Evolutionary conservation across 2,888 invertebrate genomes (phyloP), one percentile per base, ranked within the genome.

Genomic region (Eubasilissa splendida): DNA sequence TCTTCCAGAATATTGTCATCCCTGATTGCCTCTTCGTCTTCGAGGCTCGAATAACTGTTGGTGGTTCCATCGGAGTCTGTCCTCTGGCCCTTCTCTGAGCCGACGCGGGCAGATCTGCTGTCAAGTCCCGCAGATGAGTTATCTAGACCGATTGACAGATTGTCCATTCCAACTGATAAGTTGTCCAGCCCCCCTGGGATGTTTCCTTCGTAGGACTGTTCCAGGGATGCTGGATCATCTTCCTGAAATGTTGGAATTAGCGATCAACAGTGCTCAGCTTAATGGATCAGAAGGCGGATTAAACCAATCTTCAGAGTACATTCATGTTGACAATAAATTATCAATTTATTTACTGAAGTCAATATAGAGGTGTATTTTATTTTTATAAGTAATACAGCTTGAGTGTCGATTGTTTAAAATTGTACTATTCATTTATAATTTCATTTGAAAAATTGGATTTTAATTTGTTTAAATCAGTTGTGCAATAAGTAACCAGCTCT

Each of bases 21-120:
- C 66, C 85, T 85, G 83, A 87, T 88, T n/a, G 88, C 90, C 84
- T 90, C 90, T 83, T 91, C 91, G 83, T 91, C 91, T 85, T 91
- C 91, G 71, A 91, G 86, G 85, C 91, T 91, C 31, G 90, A 90
- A 58, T 58, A 58, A n/a, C 58, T 58, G 58, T n/a, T n/a, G 58
- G 58, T 58, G 58, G 58, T 58, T n/a, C 58, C 58, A n/a, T 58
- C 58, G 4, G 58, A 58, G 22, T 56, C 50, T 60, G 77, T 70
- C 70, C 50, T 14, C 54, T 58, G 56, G 22, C 53, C 78, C 31
- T 78, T 31, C 22, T 54, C 66, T n/a, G 31, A 10, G 63, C 70
- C n/a, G 33, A 31, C 76, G 8, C 54, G 66, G 10, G 9, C 65
- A n/a, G 66, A n/a, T 76, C 70, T 11, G 7, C 70, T 76, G 68